phyloP scores from a whole-genome alignment of 2,113 vertebrate species.

The Psephotus haematonotus region DNA sequence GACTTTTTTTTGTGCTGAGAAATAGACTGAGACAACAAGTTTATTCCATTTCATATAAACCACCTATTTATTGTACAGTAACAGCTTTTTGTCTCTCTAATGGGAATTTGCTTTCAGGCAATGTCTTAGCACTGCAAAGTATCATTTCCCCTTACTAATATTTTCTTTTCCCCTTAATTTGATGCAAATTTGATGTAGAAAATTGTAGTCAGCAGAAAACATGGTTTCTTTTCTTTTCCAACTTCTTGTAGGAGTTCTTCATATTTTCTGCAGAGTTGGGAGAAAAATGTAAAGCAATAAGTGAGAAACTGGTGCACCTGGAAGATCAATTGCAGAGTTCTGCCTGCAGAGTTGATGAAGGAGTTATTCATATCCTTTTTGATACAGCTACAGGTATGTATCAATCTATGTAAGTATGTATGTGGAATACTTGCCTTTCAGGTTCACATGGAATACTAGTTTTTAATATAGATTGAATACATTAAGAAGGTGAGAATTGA shows the following conservation, averaged over 20 bases:
- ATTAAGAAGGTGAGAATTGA: background rate
- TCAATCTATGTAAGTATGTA: background rate
- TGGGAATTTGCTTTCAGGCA: conserved; percentile 7
- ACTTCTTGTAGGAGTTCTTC: conserved; percentile 63
- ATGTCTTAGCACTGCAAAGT: background rate
- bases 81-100: background rate
- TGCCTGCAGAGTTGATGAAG: conserved; percentile 76
- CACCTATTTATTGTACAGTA: background rate
- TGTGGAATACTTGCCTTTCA: background rate
- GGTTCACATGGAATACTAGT: background rate
- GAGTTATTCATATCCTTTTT: conserved; percentile 89
- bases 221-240: background rate
- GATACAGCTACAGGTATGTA: background rate
- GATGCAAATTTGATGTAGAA: background rate
- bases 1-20: conserved; percentile 7
- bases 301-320: conserved; percentile 79
- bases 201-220: background rate
- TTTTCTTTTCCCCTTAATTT: conserved; percentile 16
- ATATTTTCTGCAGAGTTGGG: conserved; percentile 61
- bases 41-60: conserved; percentile 1
- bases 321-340: conserved; percentile 86
- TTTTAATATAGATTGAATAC: background rate
- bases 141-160: background rate
- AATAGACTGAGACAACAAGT: background rate
- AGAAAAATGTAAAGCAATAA: conserved; percentile 75